Base-by-base conservation (phyloP, 2,888 invertebrate genomes). In the Plebejus argus region DNA sequence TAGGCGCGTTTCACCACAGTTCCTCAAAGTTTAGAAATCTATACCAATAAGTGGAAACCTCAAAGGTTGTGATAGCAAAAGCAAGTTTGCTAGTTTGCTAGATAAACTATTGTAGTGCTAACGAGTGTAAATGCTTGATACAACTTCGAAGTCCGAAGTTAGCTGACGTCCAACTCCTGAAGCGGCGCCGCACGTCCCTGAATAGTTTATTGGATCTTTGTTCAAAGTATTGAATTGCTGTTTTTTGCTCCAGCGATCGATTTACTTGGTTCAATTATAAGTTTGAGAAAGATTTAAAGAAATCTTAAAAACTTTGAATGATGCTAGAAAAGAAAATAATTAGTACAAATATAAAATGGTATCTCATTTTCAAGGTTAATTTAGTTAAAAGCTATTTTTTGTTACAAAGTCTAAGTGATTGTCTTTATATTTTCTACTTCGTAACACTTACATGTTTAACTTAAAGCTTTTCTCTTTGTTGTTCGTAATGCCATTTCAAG, bases 161-260 rank as follows among this genome's bases (percentile, higher is more conserved):
- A 49, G 15, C 53, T 74, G 74, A 15, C 39, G 72, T 39, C 12
- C 74, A 7, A 28, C 49, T 20, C 28, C 20, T 39, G 45, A 12
- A 76, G 76, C 76, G 76, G 76, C 76, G 76, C 76, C 76, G 76
- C 58, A 66, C 61, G 76, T 76, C 45, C 45, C 35, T 61, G 28
- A 23, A 35, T 66, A 39, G 28, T 61, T 76, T 45, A 66, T 76
- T 76, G 15, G 28, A 66, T 49, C 76, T 66, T 66, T 66, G 66
- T 66, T 23, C 66, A 66, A 28, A 66, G 28, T 66, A 12, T 23
- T 23, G 28, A 66, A 33, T 28, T 66, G 66, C 66, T 33, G 23
- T 66, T 15, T 66, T 66, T 66, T 66, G n/a, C 18, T 53, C 1
- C 49, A 49, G 15, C 15, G 4, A 23, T 20, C 15, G 72, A 72